Base-by-base conservation (phyloP, 2,797 vertebrate genomes). In the Anas bernieri region DNA sequence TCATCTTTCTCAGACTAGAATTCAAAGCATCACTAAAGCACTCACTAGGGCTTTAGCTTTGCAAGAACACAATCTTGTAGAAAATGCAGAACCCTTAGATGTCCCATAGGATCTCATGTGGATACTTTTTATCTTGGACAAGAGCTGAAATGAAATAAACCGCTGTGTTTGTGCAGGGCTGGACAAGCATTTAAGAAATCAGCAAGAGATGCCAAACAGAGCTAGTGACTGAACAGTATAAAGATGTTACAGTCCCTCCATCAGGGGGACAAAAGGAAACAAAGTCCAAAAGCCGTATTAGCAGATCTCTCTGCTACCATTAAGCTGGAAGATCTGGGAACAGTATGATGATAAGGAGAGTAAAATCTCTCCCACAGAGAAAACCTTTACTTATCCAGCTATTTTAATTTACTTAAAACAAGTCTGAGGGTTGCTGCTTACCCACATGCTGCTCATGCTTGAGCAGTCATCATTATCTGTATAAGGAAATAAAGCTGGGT, bases 401-500 rank as follows among this genome's bases (percentile, higher is more conserved):
- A 22, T 72, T 90, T 81, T 66, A 33, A 33, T 83, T 94, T 88
- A 73, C 74, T 79, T 43, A 75, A 69, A 95, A 75, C 46, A 68
- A 77, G 64, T 72, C 67, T 89, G 67, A 77, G 92, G 17, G 31
- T 56, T 96, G 76, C 89, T 88, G 81, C 80, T 93, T 86, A 91
- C 83, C 86, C 91, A 86, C 68, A 84, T 81, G 93, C 68, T 87
- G 74, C 72, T 80, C 14, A 2, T 92, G 86, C 86, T 86, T 86
- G 90, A 87, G 85, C 91, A 80, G 74, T 78, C 93, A 11, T 78
- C 86, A 50, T 72, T 39, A 39, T 88, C 94, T 80, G 86, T 70
- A 86, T 85, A 92, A 96, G 95, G 89, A 87, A 87, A 52, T 5
- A 30, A 93, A 85, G 81, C 75, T 93, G 93, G 89, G 87, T 90